phyloP scores from a whole-genome alignment of 1,140 invertebrate species.

The Brachionus sp. region DNA sequence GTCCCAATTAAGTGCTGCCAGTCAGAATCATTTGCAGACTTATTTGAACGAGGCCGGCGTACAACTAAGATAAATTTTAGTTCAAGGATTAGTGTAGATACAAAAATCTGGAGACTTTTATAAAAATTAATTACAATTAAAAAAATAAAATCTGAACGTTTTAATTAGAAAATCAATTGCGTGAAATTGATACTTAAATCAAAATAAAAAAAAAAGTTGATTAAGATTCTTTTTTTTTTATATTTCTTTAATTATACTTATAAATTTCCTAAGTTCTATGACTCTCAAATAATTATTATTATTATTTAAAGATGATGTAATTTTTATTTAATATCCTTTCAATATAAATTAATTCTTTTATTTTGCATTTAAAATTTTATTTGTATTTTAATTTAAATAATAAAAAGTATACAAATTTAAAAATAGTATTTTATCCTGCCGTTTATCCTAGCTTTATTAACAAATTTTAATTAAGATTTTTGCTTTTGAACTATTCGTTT shows the following conservation, averaged over 20 bases:
- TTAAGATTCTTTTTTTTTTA: background rate
- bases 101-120: background rate
- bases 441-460: background rate
- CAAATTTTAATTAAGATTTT: background rate
- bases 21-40: slow-evolving; percentile 24
- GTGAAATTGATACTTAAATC: background rate
- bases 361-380: slow-evolving; percentile 30
- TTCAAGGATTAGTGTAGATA: background rate
- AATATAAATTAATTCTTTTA: slow-evolving; percentile 3
- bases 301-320: slow-evolving; percentile 9
- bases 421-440: background rate
- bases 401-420: slow-evolving; percentile 1
- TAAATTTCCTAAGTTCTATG: background rate
- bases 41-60: slow-evolving; percentile 23
- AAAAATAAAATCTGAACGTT: background rate
- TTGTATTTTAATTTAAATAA: slow-evolving; percentile 11
- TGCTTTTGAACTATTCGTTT: background rate
- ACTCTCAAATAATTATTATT: background rate
- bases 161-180: background rate
- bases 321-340: slow-evolving; percentile 3
- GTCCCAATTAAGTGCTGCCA: background rate
- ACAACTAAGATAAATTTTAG: slow-evolving; percentile 21
- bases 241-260: background rate
- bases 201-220: background rate
- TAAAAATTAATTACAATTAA: background rate